Percentiles rank a stretch among this genome's conserved stretches.
These are phyloP conservation scores for Vannuccia rotundouncinata DNA, from an alignment of 2,888 invertebrate genomes.

Conservation along the genomic window DNA sequence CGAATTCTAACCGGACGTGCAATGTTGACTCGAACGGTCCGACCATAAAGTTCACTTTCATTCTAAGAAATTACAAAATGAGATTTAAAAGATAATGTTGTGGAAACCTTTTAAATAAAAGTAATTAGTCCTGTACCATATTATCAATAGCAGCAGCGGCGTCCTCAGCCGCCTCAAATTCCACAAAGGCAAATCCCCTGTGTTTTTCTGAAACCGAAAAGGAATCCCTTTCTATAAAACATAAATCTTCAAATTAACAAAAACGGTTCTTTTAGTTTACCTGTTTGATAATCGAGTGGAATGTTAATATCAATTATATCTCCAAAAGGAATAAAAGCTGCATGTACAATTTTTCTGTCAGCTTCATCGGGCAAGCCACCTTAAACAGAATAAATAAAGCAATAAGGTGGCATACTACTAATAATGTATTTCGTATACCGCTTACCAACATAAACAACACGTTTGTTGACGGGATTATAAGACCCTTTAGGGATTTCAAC, in stretches of 20 bases:
- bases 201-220: constrained; percentile 79
- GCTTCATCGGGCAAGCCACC: constrained; percentile 71
- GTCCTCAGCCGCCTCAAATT: constrained; percentile 88
- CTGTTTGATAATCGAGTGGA: constrained; percentile 85
- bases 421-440: neutral
- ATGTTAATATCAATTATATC: constrained; percentile 96
- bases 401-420: constrained; percentile 18
- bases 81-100: constrained; percentile 28
- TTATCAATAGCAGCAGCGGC: too few species aligned
- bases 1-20: constrained; percentile 61
- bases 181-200: constrained; percentile 95
- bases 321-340: constrained; percentile 96
- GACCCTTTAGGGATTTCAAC: constrained; percentile 35
- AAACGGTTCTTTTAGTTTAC: constrained; percentile 44
- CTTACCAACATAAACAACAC: constrained; percentile 48
- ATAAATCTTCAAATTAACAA: neutral
- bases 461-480: constrained; percentile 45
- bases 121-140: too few species aligned
- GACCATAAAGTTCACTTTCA: constrained; percentile 91
- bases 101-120: too few species aligned
- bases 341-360: constrained; percentile 84
- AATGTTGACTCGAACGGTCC: constrained; percentile 87
- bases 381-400: constrained; percentile 39
- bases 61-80: constrained; percentile 63
- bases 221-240: too few species aligned